Percentiles rank a stretch among this genome's conserved stretches.
Evolutionary conservation across 2,113 vertebrate genomes (phyloP).

Genomic region (Sebastes schlegelii): DNA sequence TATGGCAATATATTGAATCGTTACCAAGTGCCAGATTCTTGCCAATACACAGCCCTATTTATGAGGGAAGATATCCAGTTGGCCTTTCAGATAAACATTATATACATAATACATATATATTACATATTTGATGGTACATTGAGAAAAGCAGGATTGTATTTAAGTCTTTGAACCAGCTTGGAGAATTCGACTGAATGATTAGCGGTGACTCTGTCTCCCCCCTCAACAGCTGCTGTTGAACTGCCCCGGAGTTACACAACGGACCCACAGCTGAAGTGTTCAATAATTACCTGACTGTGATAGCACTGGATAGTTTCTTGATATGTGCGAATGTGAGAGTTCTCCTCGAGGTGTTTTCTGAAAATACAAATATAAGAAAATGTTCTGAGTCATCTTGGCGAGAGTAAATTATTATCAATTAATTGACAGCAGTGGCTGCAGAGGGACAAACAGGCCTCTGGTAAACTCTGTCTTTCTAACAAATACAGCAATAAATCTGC

Average conservation of each 20-base stretch:
- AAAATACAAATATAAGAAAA: slow-evolving; percentile 3
- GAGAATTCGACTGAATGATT: slow-evolving; percentile 10
- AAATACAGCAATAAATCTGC: not conserved
- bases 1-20: too few relatives aligned
- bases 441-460: not conserved
- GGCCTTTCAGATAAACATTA: not conserved
- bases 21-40: too few relatives aligned
- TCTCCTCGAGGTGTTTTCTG: slow-evolving; percentile 20
- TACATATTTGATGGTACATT: not conserved
- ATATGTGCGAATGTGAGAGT: slow-evolving; percentile 29
- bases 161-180: slow-evolving; percentile 1
- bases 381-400: not conserved
- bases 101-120: too few relatives aligned
- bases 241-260: slow-evolving; percentile 35
- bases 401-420: not conserved
- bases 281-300: slow-evolving; percentile 55
- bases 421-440: not conserved
- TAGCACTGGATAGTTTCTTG: slow-evolving; percentile 30
- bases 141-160: slow-evolving; percentile 4
- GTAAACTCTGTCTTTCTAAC: not conserved
- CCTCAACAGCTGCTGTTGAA: slow-evolving; percentile 34
- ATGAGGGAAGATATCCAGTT: not conserved
- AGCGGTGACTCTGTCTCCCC: slow-evolving; percentile 21
- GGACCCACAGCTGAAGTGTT: slow-evolving; percentile 33
- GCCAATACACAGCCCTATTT: not conserved